Conservation (phyloP, 2,113 vertebrate genomes). For the Hemichromis elongatus region DNA sequence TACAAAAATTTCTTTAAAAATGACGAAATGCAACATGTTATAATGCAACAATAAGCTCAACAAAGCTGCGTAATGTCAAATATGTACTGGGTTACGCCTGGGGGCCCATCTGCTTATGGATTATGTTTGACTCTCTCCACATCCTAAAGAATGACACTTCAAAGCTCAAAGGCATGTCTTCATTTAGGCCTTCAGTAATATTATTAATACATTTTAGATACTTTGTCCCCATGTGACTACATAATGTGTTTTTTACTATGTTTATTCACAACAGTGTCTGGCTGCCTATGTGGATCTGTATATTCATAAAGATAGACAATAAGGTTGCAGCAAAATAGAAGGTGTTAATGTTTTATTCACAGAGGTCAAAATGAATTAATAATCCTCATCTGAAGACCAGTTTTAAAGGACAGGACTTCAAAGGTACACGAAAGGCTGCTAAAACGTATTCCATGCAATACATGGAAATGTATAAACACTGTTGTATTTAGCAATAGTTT, state of each 20-base stretch:
- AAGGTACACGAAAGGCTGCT: background rate
- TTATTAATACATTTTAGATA: background rate
- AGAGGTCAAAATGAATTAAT: background rate
- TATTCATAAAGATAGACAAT: rapidly evolving
- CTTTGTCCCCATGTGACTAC: background rate
- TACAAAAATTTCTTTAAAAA: background rate
- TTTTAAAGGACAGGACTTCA: background rate
- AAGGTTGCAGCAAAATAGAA: background rate
- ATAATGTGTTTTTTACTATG: background rate
- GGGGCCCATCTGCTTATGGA: background rate
- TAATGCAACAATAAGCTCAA: background rate
- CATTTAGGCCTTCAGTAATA: background rate
- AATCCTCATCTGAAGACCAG: rapidly evolving
- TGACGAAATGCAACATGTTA: background rate
- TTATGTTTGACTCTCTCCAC: background rate
- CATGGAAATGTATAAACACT: rapidly evolving
- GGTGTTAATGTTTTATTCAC: rapidly evolving
- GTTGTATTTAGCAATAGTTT: background rate
- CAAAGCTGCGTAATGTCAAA: background rate
- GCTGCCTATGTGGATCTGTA: background rate
- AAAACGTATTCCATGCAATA: background rate
- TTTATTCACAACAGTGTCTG: rapidly evolving
- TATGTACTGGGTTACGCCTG: rapidly evolving
- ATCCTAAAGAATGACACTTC: background rate
- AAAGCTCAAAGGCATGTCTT: background rate